A percentile compares a stretch with the other conserved stretches of the same genome.
Conservation (phyloP, 2,797 vertebrate species). For the Peromyscus melanophrys region DNA sequence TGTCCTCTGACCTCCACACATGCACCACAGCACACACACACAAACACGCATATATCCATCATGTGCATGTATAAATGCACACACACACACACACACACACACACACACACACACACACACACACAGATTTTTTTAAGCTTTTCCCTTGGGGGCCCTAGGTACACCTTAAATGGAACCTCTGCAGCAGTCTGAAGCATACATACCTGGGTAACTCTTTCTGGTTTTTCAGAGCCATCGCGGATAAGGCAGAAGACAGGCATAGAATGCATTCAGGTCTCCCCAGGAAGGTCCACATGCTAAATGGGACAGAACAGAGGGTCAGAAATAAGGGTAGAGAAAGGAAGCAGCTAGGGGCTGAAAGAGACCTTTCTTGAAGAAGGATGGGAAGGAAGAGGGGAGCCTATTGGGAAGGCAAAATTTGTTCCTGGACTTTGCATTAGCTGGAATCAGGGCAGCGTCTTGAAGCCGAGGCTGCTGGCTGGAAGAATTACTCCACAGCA, state of each 20-base stretch:
- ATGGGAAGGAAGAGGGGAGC: neutral
- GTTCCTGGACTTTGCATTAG: neutral
- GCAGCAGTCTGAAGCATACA: neutral
- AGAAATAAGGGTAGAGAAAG: rapidly evolving
- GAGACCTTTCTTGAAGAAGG: neutral
- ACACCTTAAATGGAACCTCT: neutral
- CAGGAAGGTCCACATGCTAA: slow-evolving; percentile 62
- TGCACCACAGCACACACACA: neutral
- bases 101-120: neutral
- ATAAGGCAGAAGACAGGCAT: slow-evolving; percentile 46
- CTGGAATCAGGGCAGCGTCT: neutral
- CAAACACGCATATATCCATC: neutral
- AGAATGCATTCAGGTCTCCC: slow-evolving; percentile 52
- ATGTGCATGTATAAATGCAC: neutral
- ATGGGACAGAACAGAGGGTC: neutral
- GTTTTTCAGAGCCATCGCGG: neutral
- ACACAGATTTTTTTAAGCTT: neutral
- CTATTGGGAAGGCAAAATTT: neutral
- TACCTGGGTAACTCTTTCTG: neutral
- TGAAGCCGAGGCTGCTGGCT: neutral
- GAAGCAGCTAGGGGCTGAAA: neutral
- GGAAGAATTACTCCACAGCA: neutral
- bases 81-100: neutral
- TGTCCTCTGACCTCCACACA: neutral
- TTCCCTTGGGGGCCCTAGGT: neutral